phyloP scores from a whole-genome alignment of 2,888 invertebrate genomes.

The Clunio marinus region DNA sequence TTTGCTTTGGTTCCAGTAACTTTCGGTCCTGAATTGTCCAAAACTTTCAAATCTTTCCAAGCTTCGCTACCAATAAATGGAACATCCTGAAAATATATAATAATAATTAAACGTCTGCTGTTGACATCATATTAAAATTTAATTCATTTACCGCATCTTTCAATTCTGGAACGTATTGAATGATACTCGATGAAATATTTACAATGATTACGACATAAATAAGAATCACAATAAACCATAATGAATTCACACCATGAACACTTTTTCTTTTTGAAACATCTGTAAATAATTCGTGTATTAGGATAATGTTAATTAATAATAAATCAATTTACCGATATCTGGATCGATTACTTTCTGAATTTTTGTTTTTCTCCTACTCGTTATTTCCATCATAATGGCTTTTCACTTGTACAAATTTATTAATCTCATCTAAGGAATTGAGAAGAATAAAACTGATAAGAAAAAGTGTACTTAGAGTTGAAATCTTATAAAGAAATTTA shows the following conservation, averaged over 20 bases:
- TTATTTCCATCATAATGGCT: background rate
- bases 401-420: too few species aligned
- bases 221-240: constrained; percentile 12
- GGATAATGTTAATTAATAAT: background rate
- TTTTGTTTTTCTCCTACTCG: background rate
- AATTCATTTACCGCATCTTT: background rate
- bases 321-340: background rate
- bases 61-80: constrained; percentile 63
- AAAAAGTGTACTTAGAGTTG: too few species aligned
- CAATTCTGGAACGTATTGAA: constrained; percentile 1
- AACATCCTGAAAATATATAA: constrained; percentile 43
- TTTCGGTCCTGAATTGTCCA: constrained; percentile 60
- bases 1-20: constrained; percentile 74
- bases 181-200: background rate
- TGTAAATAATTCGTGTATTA: background rate
- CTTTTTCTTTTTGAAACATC: constrained; percentile 17
- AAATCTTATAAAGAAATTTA: too few species aligned
- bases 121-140: too few species aligned
- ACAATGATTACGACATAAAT: background rate
- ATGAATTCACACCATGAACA: constrained; percentile 21
- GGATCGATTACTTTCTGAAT: background rate
- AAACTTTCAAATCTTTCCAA: constrained; percentile 59
- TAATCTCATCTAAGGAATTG: too few species aligned
- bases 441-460: too few species aligned
- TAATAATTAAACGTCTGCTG: background rate